A percentile compares a stretch with the other conserved stretches of the same genome.
phyloP scores from a whole-genome alignment of 2,888 invertebrate species.

The Actias luna region DNA sequence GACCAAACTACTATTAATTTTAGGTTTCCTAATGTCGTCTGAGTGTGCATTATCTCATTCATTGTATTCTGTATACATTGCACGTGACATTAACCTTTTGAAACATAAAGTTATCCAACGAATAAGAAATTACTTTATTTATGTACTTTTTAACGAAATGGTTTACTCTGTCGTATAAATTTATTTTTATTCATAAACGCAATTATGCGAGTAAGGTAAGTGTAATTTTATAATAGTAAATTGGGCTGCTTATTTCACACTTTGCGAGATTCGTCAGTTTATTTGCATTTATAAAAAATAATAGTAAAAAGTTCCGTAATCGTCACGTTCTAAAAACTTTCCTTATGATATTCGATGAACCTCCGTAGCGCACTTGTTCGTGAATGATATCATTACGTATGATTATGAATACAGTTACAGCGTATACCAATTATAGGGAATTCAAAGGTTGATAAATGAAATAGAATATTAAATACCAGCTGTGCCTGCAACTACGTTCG shows the following conservation, averaged over 20 bases:
- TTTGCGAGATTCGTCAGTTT: not conserved
- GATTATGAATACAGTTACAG: slow-evolving; percentile 33
- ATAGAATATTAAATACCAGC: not conserved
- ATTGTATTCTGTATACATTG: not conserved
- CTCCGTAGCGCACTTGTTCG: slow-evolving; percentile 39
- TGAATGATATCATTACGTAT: slow-evolving; percentile 31
- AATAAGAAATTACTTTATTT: not conserved
- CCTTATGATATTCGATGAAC: slow-evolving; percentile 39
- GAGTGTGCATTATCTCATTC: not conserved
- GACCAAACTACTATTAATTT: not conserved
- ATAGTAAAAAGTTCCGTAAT: slow-evolving; percentile 52
- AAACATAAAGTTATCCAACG: not conserved
- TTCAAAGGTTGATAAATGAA: not conserved
- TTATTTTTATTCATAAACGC: not conserved
- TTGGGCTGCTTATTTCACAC: not conserved
- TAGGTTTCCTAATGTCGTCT: not conserved
- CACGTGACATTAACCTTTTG: not conserved
- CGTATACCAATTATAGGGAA: not conserved
- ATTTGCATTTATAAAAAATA: slow-evolving; percentile 27
- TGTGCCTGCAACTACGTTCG: too few species aligned
- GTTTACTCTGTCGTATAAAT: not conserved
- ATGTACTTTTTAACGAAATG: not conserved
- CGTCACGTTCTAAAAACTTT: slow-evolving; percentile 65
- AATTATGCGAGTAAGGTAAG: not conserved
- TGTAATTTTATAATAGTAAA: not conserved